phyloP scores from a whole-genome alignment of 2,888 invertebrate species.

The Boloria selene region DNA sequence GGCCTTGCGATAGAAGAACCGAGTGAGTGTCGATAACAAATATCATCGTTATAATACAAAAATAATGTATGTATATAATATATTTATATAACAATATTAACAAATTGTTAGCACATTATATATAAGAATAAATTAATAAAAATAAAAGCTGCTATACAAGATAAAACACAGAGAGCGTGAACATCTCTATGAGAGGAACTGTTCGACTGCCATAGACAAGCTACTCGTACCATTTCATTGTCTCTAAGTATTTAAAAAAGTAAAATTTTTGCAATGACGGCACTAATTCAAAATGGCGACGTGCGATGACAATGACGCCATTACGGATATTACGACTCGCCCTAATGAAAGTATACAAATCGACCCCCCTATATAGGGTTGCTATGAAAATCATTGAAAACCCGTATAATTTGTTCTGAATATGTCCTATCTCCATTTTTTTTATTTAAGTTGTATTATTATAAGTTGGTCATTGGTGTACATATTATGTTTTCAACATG shows the following conservation, averaged over 20 bases:
- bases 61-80: no score
- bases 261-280: conserved; percentile 29
- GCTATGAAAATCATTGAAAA: conserved; percentile 15
- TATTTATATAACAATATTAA: no score
- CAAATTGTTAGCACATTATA: no score
- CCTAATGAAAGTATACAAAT: conserved; percentile 50
- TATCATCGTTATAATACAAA: no score
- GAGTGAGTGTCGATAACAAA: no score
- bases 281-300: conserved; percentile 47
- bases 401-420: background rate
- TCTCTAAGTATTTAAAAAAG: conserved; percentile 11
- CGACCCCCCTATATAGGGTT: conserved; percentile 35
- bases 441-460: no score
- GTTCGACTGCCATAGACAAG: conserved; percentile 5
- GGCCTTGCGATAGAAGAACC: no score
- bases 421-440: background rate
- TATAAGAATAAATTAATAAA: no score
- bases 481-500: no score
- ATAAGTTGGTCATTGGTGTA: no score
- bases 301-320: conserved; percentile 49
- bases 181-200: background rate
- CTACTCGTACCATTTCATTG: conserved; percentile 10
- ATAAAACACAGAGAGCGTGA: background rate
- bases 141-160: no score
- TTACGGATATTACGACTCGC: conserved; percentile 49